Percentiles rank a stretch among this genome's conserved stretches.
Conservation (phyloP, 2,888 invertebrate genomes). For the Clivina fossor region DNA sequence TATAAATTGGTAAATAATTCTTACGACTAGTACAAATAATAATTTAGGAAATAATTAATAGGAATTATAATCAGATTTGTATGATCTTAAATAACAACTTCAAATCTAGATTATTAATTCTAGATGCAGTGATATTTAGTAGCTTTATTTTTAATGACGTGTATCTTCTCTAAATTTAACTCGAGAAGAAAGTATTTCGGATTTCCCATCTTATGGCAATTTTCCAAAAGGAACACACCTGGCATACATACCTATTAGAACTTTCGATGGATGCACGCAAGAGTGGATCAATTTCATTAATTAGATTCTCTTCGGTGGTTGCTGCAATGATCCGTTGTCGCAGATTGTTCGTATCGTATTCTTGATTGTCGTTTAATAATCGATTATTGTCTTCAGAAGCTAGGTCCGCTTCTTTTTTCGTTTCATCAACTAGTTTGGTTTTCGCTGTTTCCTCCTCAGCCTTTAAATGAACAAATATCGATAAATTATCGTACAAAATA, state of each 20-base stretch:
- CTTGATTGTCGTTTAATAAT: slow-evolving; percentile 45
- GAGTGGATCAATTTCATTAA: slow-evolving; percentile 37
- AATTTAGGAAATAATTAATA: too few species aligned
- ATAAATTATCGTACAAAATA: slow-evolving; percentile 10
- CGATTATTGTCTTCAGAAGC: slow-evolving; percentile 42
- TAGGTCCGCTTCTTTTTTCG: slow-evolving; percentile 38
- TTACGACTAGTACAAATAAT: too few species aligned
- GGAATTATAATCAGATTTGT: too few species aligned
- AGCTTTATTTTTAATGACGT: too few species aligned
- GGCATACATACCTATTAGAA: slow-evolving; percentile 50
- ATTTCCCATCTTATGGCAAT: too few species aligned
- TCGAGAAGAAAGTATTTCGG: too few species aligned
- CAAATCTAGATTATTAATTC: too few species aligned
- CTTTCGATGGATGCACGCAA: slow-evolving; percentile 47
- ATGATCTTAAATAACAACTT: too few species aligned
- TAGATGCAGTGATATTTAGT: too few species aligned
- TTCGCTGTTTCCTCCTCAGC: slow-evolving; percentile 50
- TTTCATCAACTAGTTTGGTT: slow-evolving; percentile 42
- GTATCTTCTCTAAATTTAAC: too few species aligned
- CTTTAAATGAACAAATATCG: slow-evolving; percentile 45
- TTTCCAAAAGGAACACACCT: too few species aligned
- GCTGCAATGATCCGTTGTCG: slow-evolving; percentile 18
- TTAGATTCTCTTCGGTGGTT: slow-evolving; percentile 40
- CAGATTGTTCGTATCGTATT: slow-evolving; percentile 10
- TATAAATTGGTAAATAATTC: too few species aligned